Evolutionary conservation across 2,888 invertebrate genomes (phyloP).

Genomic region (Nasonia oneida): DNA sequence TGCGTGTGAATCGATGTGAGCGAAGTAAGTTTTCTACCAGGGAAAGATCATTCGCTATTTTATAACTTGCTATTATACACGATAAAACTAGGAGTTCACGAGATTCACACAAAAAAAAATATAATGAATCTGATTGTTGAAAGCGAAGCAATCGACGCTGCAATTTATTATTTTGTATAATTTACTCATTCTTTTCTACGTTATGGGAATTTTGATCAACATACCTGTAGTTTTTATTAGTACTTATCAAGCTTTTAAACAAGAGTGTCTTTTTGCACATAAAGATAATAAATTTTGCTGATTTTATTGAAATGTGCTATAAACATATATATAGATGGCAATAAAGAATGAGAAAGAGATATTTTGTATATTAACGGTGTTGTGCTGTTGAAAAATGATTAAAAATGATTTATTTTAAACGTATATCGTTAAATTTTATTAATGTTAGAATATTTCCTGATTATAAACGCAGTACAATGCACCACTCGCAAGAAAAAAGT

Average conservation of each 20-base stretch:
- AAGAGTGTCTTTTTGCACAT: background rate
- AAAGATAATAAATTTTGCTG: constrained; percentile 25
- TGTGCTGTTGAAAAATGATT: background rate
- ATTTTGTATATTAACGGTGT: constrained; percentile 17
- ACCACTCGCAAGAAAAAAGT: background rate
- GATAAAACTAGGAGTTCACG: background rate
- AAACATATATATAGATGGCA: background rate
- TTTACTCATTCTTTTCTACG: constrained; percentile 35
- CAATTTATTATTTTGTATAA: constrained; percentile 15
- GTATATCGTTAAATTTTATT: constrained; percentile 39
- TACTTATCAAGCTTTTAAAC: constrained; percentile 26
- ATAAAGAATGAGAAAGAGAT: constrained; percentile 11
- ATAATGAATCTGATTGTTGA: constrained; percentile 13
- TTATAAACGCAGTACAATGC: constrained; percentile 22
- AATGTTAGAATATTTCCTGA: constrained; percentile 38
- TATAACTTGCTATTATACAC: background rate
- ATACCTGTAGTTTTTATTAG: constrained; percentile 32
- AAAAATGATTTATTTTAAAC: constrained; percentile 26
- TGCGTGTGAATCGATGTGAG: background rate
- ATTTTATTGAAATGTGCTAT: constrained; percentile 11
- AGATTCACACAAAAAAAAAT: constrained; percentile 4
- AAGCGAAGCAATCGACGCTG: background rate
- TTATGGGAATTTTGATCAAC: constrained; percentile 38
- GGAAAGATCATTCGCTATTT: background rate
- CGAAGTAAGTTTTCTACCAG: background rate